Evolutionary conservation across 35 echinoderm and acorn worm species (phyloP).

Genomic region (Holothuria glaberrima): DNA sequence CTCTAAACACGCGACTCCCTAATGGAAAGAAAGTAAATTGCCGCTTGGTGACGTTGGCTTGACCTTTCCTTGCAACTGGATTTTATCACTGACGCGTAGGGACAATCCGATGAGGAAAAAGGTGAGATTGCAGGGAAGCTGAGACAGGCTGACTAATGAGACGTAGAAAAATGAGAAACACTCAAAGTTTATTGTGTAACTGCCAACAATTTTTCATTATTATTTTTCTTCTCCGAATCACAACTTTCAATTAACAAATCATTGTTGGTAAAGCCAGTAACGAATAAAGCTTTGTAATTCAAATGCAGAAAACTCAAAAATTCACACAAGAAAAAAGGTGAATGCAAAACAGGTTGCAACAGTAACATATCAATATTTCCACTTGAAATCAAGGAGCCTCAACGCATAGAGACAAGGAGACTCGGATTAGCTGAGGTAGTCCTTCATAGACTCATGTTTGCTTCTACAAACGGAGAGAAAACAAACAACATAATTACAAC

Average conservation of each 20-base stretch:
- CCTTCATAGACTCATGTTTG: background rate
- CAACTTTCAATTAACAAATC: conserved; percentile 5
- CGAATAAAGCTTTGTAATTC: background rate
- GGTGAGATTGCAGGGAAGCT: too few species aligned
- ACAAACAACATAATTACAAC: background rate
- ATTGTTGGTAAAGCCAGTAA: background rate
- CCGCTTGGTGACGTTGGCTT: background rate
- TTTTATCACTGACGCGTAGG: too few species aligned
- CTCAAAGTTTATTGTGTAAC: background rate
- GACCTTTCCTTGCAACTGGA: conserved; percentile 17
- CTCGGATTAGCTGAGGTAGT: background rate
- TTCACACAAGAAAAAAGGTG: background rate
- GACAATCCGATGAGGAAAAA: background rate
- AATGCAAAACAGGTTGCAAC: too few species aligned
- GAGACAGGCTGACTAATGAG: background rate
- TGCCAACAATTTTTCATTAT: background rate
- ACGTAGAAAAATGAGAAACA: background rate
- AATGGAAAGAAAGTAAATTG: background rate
- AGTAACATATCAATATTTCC: too few species aligned
- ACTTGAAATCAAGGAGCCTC: too few species aligned
- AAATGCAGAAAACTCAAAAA: background rate
- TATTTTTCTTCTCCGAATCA: background rate
- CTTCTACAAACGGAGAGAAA: background rate
- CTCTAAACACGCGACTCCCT: background rate
- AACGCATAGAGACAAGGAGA: background rate